phyloP scores from a whole-genome alignment of 92 coral and sea anemone genomes.

The Palythoa grandis region DNA sequence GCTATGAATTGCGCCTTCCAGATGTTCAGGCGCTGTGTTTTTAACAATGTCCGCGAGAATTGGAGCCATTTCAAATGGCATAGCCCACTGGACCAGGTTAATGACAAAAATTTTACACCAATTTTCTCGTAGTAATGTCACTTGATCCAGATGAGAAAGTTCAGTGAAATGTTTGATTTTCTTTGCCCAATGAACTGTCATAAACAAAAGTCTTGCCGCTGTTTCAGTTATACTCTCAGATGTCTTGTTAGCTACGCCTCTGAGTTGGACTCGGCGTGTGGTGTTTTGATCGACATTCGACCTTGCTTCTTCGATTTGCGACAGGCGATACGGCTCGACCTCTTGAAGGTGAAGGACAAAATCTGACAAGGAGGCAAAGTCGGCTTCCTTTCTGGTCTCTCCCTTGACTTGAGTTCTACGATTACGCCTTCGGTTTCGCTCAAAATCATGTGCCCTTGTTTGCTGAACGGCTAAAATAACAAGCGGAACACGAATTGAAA shows the following conservation, averaged over 20 bases:
- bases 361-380: slow-evolving; percentile 82
- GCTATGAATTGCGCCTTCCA: slow-evolving; percentile 81
- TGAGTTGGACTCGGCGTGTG: slow-evolving; percentile 37
- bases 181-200: slow-evolving; percentile 99
- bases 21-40: slow-evolving; percentile 78
- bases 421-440: slow-evolving; percentile 71
- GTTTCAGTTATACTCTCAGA: slow-evolving; percentile 78
- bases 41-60: slow-evolving; percentile 72
- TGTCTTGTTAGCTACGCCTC: slow-evolving; percentile 42
- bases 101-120: slow-evolving; percentile 94
- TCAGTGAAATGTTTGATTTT: slow-evolving; percentile 91
- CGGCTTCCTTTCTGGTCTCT: slow-evolving; percentile 76
- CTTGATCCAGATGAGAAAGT: slow-evolving; percentile 94
- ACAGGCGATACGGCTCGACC: slow-evolving; percentile 84
- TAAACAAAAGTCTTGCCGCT: slow-evolving; percentile 91
- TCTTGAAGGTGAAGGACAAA: slow-evolving; percentile 89
- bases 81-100: slow-evolving; percentile 92
- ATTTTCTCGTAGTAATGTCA: slow-evolving; percentile 80
- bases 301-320: slow-evolving; percentile 59
- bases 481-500: not conserved
- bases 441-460: slow-evolving; percentile 79
- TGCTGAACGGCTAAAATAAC: slow-evolving; percentile 77
- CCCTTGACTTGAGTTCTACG: slow-evolving; percentile 74
- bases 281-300: slow-evolving; percentile 52
- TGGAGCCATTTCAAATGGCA: slow-evolving; percentile 94